Evolutionary conservation across 2,888 invertebrate species (phyloP).

Genomic region (Acleris laterana): DNA sequence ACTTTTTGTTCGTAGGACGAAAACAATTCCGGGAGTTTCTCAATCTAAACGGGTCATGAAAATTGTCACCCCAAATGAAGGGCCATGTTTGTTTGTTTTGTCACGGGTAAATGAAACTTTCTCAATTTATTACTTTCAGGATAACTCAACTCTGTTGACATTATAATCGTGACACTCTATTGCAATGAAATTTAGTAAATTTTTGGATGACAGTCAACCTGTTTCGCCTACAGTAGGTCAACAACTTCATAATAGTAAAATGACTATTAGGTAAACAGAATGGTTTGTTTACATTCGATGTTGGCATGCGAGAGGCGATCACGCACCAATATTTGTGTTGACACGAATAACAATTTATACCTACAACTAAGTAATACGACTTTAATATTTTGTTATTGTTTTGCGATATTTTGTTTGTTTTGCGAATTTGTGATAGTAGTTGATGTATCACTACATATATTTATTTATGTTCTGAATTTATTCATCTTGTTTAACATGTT

Average conservation of each 20-base stretch:
- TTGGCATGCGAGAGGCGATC: slow-evolving; percentile 23
- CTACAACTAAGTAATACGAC: too few relatives aligned
- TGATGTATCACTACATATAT: too few relatives aligned
- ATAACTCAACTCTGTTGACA: not conserved
- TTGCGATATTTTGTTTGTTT: too few relatives aligned
- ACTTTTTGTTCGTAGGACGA: slow-evolving; percentile 11
- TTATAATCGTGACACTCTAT: slow-evolving; percentile 4
- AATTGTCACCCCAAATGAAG: slow-evolving; percentile 32
- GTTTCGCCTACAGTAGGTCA: slow-evolving; percentile 18
- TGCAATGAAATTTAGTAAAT: not conserved
- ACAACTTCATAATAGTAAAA: slow-evolving; percentile 16
- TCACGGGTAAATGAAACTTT: slow-evolving; percentile 14
- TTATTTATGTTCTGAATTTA: too few relatives aligned
- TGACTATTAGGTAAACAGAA: slow-evolving; percentile 8
- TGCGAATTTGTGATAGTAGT: too few relatives aligned
- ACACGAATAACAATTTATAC: not conserved
- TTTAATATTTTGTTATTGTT: too few relatives aligned
- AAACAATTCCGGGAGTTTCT: slow-evolving; percentile 15
- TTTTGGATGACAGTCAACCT: slow-evolving; percentile 2
- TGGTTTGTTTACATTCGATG: slow-evolving; percentile 28
- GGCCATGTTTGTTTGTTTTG: slow-evolving; percentile 23
- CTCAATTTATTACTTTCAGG: not conserved
- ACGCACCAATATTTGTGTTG: slow-evolving; percentile 30
- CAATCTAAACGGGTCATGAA: slow-evolving; percentile 20
- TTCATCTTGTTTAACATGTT: too few relatives aligned